Evolutionary conservation across 1,140 invertebrate genomes (phyloP), one percentile per base, ranked within the genome.

Genomic region (Drosophila yakuba): DNA sequence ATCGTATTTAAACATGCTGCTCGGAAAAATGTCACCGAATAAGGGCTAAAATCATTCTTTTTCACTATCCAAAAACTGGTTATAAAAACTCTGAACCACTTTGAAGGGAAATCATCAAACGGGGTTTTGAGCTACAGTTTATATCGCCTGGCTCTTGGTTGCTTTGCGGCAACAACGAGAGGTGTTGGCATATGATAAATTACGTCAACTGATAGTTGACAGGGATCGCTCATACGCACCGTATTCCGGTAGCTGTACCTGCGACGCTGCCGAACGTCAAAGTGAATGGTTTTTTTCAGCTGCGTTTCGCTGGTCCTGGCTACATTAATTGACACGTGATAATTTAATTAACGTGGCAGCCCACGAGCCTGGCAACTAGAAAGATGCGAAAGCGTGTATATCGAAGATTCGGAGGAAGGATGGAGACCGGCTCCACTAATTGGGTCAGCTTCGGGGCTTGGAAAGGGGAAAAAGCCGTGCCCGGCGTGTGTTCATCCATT

Each of bases 291-390:
- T 83, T 67, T 67, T 78, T 79, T 47, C 58, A 28, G 25, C 45
- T 39, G 44, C 61, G 80, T 69, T 68, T 68, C 63, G 54, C 58
- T 76, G 66, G 64, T 56, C 60, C 61, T 41, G 69, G 69, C 48
- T 64, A 59, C 80, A 88, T 88, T 86, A 86, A 86, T 86, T 86
- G 83, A 86, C 83, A 86, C 83, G 83, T 86, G 83, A 88, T 86
- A 86, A 86, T 86, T 86, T 86, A 86, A 86, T 86, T 86, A 86
- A 86, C 75, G 79, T 75, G 64, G 64, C 82, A 86, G 62, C 68
- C 55, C 55, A 51, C 74, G 59, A 71, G 82, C 62, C 69, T 71
- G 50, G 69, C 71, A 78, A 85, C 60, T 66, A 73, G 68, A 50
- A 72, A 72, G 81, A 84, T 45, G 36, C 61, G 43, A 39, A 20